Evolutionary conservation across 2,797 vertebrate genomes (phyloP).

Genomic region (Falco peregrinus): DNA sequence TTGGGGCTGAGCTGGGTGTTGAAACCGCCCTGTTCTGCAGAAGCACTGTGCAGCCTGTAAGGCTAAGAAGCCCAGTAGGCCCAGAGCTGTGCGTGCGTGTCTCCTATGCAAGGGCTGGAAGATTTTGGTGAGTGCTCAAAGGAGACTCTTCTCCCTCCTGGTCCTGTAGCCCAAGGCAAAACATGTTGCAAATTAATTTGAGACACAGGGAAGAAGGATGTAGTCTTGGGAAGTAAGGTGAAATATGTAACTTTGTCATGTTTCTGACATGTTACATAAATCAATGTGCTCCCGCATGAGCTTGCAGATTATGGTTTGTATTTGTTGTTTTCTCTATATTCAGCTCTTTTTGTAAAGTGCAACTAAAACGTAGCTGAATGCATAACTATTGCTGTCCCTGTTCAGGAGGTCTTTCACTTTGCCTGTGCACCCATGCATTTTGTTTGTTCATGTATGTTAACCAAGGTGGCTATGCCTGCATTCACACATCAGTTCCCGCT

Average conservation of each 20-base stretch:
- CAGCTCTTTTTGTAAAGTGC: not conserved
- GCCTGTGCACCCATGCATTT: not conserved
- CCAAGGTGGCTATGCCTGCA: accelerated
- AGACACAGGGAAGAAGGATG: not conserved
- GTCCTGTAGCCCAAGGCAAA: not conserved
- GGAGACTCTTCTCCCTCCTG: not conserved
- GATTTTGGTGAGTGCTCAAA: not conserved
- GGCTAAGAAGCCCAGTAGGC: not conserved
- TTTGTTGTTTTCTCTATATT: not conserved
- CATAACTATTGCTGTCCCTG: not conserved
- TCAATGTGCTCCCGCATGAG: not conserved
- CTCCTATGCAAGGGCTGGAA: not conserved
- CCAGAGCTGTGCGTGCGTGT: not conserved
- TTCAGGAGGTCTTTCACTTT: not conserved
- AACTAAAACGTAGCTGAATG: not conserved
- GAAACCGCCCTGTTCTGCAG: not conserved
- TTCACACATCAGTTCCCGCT: accelerated
- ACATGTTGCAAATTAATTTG: not conserved
- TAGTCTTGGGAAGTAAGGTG: not conserved
- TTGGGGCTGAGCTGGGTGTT: not conserved
- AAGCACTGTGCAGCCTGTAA: not conserved
- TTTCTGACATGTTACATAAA: not conserved
- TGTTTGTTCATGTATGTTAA: not conserved
- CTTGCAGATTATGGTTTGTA: not conserved
- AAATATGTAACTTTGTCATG: not conserved